Evolutionary conservation across 2,113 vertebrate genomes (phyloP), one percentile per base, ranked within the genome.

Genomic region (Hemiprocne comata): DNA sequence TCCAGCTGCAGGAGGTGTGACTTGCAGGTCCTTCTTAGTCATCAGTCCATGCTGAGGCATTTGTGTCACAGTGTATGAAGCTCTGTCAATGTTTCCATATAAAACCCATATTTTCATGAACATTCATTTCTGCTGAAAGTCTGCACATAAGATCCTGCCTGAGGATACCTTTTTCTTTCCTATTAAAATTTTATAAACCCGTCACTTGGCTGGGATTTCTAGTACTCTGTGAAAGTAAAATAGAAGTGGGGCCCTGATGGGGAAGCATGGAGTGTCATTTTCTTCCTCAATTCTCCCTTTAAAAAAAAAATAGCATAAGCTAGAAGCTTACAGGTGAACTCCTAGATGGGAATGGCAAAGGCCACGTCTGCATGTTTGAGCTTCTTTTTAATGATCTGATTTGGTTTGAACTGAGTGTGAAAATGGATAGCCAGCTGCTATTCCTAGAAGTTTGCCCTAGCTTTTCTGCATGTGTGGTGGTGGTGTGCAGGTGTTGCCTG

Each of bases 151-250:
- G 85, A 87, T 94, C 70, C 46, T 95, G 93, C 93, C 96, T 87
- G 88, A 96, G 94, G 90, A 93, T 96, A 95, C 94, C 89, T 96
- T 96, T 95, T 94, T 84, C 77, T 93, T 93, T 94, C 67, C 67
- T 95, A 87, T 96, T 95, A 96, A 92, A 95, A 90, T 94, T 95
- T 94, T 89, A 96, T 97, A 94, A 96, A 90, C 93, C 94, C 34
- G 28, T 95, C 92, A 90, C 86, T 96, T 94, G 94, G 74, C 71
- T 94, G 80, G 64, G 64, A 87, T 90, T 95, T 89, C 92, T 75
- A 89, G 64, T 81, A 91, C 83, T 76, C 58, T 60, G 34, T 50
- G 83, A n/a, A 93, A 94, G 94, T 67, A 48, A 54, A 88, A 70
- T 44, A 69, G 69, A 90, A 93, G 33, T 31, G 70, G 29, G 65